Percentiles rank a stretch among this genome's conserved stretches.
phyloP scores from a whole-genome alignment of 2,888 invertebrate genomes.

The Byasa hedistus region DNA sequence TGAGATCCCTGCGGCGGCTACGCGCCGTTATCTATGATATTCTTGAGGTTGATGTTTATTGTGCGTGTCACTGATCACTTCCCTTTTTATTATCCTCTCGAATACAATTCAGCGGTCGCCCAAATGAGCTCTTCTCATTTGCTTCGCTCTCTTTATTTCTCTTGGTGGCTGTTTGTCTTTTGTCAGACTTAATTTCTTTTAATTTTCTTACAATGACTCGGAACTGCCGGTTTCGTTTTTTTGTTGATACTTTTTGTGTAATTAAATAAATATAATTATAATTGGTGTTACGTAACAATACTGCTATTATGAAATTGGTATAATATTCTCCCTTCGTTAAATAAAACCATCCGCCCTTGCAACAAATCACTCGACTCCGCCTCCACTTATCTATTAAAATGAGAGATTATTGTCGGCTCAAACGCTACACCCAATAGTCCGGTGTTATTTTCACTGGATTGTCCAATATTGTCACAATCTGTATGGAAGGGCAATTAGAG shows the following conservation, averaged over 20 bases:
- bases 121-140: constrained; percentile 78
- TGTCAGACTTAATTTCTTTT: constrained; percentile 70
- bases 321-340: constrained; percentile 9
- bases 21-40: constrained; percentile 79
- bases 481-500: constrained; percentile 76
- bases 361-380: constrained; percentile 74
- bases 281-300: background rate
- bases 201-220: constrained; percentile 32
- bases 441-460: constrained; percentile 79
- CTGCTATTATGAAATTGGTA: background rate
- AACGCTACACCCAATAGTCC: constrained; percentile 56
- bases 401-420: constrained; percentile 74
- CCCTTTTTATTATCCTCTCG: constrained; percentile 80
- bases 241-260: background rate
- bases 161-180: constrained; percentile 76
- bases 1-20: constrained; percentile 74
- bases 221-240: constrained; percentile 1
- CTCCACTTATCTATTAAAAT: constrained; percentile 79
- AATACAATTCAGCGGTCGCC: constrained; percentile 77
- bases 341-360: constrained; percentile 40
- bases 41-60: constrained; percentile 81
- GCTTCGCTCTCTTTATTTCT: constrained; percentile 78
- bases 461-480: constrained; percentile 77
- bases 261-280: background rate
- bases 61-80: constrained; percentile 81